phyloP scores from a whole-genome alignment of 1,140 invertebrate species.

The Babylonia areolata region DNA sequence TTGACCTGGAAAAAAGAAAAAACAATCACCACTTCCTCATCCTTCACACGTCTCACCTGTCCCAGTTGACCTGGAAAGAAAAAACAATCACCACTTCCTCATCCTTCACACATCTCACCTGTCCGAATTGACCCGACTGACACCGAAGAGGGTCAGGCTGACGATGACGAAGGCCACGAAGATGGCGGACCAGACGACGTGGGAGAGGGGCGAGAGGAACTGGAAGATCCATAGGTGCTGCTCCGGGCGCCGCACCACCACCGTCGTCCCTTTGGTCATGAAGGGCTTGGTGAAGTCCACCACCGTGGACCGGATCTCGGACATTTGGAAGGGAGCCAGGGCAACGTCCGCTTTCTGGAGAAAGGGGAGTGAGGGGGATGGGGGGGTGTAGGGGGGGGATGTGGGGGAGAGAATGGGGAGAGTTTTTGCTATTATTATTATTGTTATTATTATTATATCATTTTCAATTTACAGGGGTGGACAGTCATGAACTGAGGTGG shows the following conservation, averaged over 20 bases:
- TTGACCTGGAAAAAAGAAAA: too few species aligned
- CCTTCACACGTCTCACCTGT: too few species aligned
- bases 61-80: too few species aligned
- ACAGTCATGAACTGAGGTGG: too few species aligned
- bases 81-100: too few species aligned
- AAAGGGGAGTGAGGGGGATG: too few species aligned
- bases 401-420: too few species aligned
- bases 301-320: conserved; percentile 92
- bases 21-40: too few species aligned
- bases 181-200: conserved; percentile 96
- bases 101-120: conserved; percentile 76
- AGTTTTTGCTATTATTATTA: too few species aligned
- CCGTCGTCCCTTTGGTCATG: conserved; percentile 97
- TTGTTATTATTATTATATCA: too few species aligned
- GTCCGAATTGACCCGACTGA: conserved; percentile 95
- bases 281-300: conserved; percentile 98
- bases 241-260: conserved; percentile 96
- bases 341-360: conserved; percentile 95
- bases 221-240: conserved; percentile 94
- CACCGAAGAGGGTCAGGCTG: conserved; percentile 92
- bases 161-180: conserved; percentile 97
- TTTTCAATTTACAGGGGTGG: too few species aligned
- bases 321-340: conserved; percentile 96
- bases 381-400: too few species aligned
- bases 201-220: conserved; percentile 96